Percentiles rank a stretch among this genome's conserved stretches.
phyloP scores from a whole-genome alignment of 2,113 vertebrate genomes.

The Hymenochirus boettgeri region DNA sequence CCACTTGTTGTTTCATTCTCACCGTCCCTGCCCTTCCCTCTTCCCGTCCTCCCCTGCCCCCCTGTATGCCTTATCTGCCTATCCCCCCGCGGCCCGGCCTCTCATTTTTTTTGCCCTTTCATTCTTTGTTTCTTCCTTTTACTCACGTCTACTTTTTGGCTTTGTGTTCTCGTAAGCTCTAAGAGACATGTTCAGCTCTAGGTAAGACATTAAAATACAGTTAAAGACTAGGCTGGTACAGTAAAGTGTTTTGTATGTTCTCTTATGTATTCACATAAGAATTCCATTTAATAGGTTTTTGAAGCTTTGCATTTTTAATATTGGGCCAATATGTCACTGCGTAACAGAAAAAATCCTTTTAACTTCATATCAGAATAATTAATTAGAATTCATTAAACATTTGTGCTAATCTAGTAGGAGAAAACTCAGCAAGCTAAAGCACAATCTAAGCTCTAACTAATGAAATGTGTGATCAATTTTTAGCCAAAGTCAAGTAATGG shows the following conservation, averaged over 20 bases:
- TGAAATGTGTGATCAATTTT: background rate
- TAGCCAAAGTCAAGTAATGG: too few species aligned
- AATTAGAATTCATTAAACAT: conserved; percentile 38
- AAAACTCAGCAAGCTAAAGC: background rate
- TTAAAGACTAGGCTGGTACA: conserved; percentile 27
- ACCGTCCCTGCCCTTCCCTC: too few species aligned
- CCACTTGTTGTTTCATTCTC: too few species aligned
- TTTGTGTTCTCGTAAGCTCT: too few species aligned
- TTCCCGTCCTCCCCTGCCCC: too few species aligned
- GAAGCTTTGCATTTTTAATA: conserved; percentile 37
- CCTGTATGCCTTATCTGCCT: too few species aligned
- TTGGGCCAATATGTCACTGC: conserved; percentile 15
- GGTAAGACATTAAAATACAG: too few species aligned
- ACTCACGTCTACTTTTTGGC: too few species aligned
- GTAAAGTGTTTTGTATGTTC: conserved; percentile 7
- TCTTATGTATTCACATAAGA: conserved; percentile 32
- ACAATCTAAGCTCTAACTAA: background rate
- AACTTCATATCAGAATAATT: conserved; percentile 24
- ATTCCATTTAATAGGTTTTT: conserved; percentile 34
- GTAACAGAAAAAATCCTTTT: conserved; percentile 7
- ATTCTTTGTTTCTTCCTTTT: too few species aligned
- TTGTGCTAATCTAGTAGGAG: conserved; percentile 28
- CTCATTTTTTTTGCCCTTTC: too few species aligned
- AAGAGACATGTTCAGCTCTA: too few species aligned
- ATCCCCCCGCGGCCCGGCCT: too few species aligned